Evolutionary conservation across 1,140 invertebrate genomes (phyloP), one percentile per base, ranked within the genome.

Genomic region (Wasmannia auropunctata): DNA sequence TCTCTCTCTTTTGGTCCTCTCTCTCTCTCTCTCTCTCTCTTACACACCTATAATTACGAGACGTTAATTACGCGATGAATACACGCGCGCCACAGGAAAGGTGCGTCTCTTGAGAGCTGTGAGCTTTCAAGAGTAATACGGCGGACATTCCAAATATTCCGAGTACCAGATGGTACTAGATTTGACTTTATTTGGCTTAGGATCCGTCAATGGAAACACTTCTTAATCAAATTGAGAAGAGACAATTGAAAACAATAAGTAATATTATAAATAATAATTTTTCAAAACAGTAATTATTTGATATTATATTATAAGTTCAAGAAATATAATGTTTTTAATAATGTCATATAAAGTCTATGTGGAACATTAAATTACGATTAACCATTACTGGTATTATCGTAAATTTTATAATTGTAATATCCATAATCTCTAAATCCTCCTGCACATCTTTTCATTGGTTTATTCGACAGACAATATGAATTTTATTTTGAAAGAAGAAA

Each of bases 1-100:
- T 54, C 28, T 22, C 69, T 70, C 43, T 31, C 25, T 16, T 22
- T 54, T n/a, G n/a, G n/a, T n/a, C n/a, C 37, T 63, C 25, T 37
- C 31, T 65, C 28, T 58, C 19, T 70, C 49, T 69, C 74, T 70
- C 46, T 54, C 25, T 72, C 65, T 51, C 65, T 70, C 49, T 70
- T 90, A 63, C 85, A 65, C 76, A 86, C 81, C 85, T 85, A 91
- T 93, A 92, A 93, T 92, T 93, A 87, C 91, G 83, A 92, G 87
- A 93, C 90, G 89, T 93, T 93, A 93, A 93, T 93, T 93, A 93
- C 89, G 86, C 87, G 86, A 92, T 91, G 89, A 92, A 92, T 92
- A 88, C 83, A 86, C 85, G 84, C 85, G 85, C 86, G 63, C 76
- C 51, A 63, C 72, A 85, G 75, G 62, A 85, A 83, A 89, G 75